Evolutionary conservation across 2,888 invertebrate species (phyloP), one percentile per base, ranked within the genome.

Genomic region (Alentia gelatinosa): DNA sequence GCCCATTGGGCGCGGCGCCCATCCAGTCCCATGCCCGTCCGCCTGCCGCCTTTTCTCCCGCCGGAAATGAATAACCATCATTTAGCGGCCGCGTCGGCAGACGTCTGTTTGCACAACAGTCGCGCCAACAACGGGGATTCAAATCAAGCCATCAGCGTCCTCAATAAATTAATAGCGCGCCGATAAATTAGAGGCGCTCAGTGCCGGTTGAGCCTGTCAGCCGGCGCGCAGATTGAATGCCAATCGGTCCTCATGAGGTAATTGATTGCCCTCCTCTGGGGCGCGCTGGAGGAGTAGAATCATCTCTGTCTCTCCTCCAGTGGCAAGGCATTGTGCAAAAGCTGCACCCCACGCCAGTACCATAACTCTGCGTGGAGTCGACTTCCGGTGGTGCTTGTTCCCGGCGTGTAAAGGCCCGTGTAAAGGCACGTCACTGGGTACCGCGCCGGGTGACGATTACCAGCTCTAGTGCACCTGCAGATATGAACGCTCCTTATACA

Each of bases 61-160:
- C 86, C 86, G 86, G 86, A 86, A 86, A 86, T 86, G 86, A 86
- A 86, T 86, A 86, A 86, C 86, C 86, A 86, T 86, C 86, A 86
- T 84, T 84, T 84, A 47, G 7, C 35, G 26, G 33, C 26, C 19
- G 37, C 5, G 30, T 40, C 47, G 26, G n/a, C 86, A 7, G 86
- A 42, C 86, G 42, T 86, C 86, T 86, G 86, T 86, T 40, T 5
- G 86, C 47, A 86, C 86, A 50, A 86, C 47, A 86, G 50, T 35
- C 74, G 39, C 42, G 86, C 86, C 47, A 86, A 86, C 86, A 86
- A 86, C 26, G 50, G 47, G 86, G 86, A 86, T 86, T 86, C 86
- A 86, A 86, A 86, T 86, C 86, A 86, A 86, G 86, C 86, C 50
- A 86, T 86, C 47, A 86, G 86, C 47, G 86, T 3, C 42, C 39